Evolutionary conservation across 2,113 vertebrate genomes (phyloP).

Genomic region (Typhlomys cinereus): DNA sequence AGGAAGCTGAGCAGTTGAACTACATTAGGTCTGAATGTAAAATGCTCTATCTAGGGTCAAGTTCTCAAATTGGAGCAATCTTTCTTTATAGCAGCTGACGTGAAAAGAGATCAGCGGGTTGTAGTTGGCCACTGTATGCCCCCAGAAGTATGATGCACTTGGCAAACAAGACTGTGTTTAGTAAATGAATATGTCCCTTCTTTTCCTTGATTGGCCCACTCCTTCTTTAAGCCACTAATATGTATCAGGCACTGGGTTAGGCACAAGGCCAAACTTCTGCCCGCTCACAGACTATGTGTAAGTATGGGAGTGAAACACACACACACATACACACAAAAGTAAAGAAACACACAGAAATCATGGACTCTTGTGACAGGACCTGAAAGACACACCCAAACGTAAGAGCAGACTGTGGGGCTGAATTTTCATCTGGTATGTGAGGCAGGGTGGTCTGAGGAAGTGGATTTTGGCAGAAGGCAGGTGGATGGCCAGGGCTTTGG

Average conservation of each 20-base stretch:
- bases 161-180: neutral
- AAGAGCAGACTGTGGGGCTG: too few species aligned
- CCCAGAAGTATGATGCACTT: accelerated
- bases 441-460: neutral
- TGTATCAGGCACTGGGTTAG: neutral
- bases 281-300: neutral
- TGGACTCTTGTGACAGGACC: neutral
- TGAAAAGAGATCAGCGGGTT: neutral
- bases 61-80: neutral
- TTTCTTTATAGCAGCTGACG: neutral
- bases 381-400: neutral
- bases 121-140: neutral
- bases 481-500: neutral
- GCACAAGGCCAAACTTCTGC: neutral
- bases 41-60: neutral
- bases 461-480: neutral
- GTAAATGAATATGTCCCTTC: neutral
- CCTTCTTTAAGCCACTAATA: neutral
- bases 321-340: neutral
- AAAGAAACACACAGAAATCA: neutral
- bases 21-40: neutral
- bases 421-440: neutral
- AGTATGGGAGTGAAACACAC: neutral
- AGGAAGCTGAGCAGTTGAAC: neutral
- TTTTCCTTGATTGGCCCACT: neutral